Conservation (phyloP, 1,140 invertebrate species). For the Globodera rostochiensis region DNA sequence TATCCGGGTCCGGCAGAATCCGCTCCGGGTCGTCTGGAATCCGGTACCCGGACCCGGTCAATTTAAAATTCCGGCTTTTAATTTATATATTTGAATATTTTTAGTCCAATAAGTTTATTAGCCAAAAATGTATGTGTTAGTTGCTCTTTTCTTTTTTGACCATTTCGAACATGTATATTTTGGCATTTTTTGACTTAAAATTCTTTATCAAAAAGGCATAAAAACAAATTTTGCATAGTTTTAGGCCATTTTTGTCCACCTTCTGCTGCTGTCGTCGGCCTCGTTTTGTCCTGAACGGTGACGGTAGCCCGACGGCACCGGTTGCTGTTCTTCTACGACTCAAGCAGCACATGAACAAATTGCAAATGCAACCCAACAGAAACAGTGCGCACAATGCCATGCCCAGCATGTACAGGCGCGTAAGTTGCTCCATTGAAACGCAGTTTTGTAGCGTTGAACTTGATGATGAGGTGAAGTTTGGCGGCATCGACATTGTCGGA, state of each 20-base stretch:
- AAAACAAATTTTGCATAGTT: no score
- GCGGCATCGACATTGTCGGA: background rate
- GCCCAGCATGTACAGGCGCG: background rate
- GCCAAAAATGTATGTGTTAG: no score
- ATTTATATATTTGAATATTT: no score
- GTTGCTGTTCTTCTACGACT: background rate
- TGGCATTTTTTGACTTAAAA: no score
- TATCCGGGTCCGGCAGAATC: no score
- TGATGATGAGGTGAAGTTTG: background rate
- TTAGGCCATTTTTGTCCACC: background rate
- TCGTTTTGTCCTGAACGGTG: background rate
- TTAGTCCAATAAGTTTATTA: no score
- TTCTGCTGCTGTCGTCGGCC: background rate
- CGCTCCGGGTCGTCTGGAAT: no score
- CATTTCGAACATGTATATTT: no score
- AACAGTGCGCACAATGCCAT: slow-evolving; percentile 1
- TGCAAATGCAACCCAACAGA: background rate
- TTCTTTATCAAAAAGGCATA: no score
- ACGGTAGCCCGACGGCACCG: background rate
- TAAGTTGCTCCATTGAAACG: background rate
- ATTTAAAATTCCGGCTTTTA: no score
- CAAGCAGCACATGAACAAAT: background rate
- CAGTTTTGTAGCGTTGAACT: background rate
- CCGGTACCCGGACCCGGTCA: no score
- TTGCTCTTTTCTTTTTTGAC: no score